These are phyloP conservation scores for Rhyacophila evoluta DNA, from an alignment of 2,888 invertebrate species.

Conservation along the genomic window DNA sequence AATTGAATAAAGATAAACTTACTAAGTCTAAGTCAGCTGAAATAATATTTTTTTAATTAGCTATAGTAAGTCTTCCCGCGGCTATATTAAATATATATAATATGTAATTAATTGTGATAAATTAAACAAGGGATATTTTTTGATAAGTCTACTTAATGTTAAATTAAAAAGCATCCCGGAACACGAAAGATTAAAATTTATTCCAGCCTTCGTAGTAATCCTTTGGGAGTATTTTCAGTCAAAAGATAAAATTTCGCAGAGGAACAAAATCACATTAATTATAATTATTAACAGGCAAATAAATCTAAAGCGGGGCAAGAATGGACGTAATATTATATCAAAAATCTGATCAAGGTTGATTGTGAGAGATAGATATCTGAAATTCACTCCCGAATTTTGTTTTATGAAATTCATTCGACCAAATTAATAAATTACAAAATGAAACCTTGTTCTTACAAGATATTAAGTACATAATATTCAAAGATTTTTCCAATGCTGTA, in stretches of 20 bases:
- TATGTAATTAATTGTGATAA: conserved; percentile 1
- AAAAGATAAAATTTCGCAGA: conserved; percentile 2
- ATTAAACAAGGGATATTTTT: conserved; percentile 6
- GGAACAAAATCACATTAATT: conserved; percentile 22
- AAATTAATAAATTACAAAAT: background rate
- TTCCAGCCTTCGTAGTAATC: conserved; percentile 2
- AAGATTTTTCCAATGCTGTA: too few relatives aligned
- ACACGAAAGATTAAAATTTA: conserved; percentile 22
- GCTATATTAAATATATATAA: background rate
- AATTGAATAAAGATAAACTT: too few relatives aligned
- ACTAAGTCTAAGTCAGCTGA: too few relatives aligned
- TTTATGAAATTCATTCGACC: conserved; percentile 7
- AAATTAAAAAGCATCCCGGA: conserved; percentile 6
- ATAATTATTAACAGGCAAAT: conserved; percentile 22
- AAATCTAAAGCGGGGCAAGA: background rate
- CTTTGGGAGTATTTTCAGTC: conserved; percentile 16
- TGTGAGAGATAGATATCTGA: conserved; percentile 7
- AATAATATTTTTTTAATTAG: too few relatives aligned
- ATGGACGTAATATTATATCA: background rate
- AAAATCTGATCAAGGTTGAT: conserved; percentile 16
- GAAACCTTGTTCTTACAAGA: background rate
- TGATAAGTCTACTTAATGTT: conserved; percentile 12
- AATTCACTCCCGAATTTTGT: background rate
- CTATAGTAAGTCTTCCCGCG: too few relatives aligned
- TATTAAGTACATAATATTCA: background rate